These are phyloP conservation scores for Himalopsyche japonica DNA, from an alignment of 2,888 invertebrate species.

Conservation along the genomic window DNA sequence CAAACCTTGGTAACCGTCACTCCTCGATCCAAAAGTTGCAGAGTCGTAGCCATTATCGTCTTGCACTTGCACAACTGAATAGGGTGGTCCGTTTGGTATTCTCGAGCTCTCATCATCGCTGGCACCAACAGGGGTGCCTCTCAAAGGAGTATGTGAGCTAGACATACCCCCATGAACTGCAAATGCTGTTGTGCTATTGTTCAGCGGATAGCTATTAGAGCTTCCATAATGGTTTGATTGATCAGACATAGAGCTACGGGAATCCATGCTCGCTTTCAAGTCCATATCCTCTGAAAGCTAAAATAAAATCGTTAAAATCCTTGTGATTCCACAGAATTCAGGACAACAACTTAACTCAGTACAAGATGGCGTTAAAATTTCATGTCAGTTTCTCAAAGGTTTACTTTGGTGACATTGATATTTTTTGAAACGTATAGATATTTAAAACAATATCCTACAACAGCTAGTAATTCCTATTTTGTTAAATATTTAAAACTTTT, in stretches of 20 bases:
- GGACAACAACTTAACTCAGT: too few species aligned
- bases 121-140: conserved; percentile 57
- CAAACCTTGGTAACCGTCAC: conserved; percentile 56
- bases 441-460: too few species aligned
- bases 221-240: background rate
- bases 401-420: too few species aligned
- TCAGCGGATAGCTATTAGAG: background rate
- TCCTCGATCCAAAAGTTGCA: conserved; percentile 53
- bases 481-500: too few species aligned
- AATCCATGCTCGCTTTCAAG: conserved; percentile 53
- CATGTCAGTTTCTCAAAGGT: too few species aligned
- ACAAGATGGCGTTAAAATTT: too few species aligned
- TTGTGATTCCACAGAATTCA: background rate
- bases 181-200: conserved; percentile 41
- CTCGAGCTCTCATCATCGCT: conserved; percentile 56
- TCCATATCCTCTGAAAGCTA: conserved; percentile 60
- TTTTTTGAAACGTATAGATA: too few species aligned
- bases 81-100: conserved; percentile 61
- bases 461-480: too few species aligned
- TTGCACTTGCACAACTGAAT: conserved; percentile 71
- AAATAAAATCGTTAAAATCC: background rate
- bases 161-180: conserved; percentile 34
- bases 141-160: conserved; percentile 43
- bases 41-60: conserved; percentile 55
- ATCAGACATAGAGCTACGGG: conserved; percentile 51